Conservation (phyloP, 2,888 invertebrate species). For the Corythucha ciliata region DNA sequence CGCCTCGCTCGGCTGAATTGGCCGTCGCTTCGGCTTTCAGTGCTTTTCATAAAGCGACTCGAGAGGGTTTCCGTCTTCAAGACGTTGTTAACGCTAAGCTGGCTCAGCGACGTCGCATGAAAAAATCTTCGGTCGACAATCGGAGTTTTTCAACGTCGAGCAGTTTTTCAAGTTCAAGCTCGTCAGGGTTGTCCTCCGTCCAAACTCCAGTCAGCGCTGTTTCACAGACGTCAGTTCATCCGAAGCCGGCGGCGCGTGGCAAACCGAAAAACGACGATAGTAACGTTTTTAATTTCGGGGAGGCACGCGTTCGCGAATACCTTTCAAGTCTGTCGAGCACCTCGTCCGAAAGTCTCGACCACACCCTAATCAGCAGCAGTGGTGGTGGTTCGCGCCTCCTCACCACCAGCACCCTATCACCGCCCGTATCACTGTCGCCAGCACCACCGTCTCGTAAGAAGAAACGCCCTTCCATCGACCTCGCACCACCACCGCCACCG, state of each 20-base stretch:
- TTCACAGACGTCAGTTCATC: constrained; percentile 15
- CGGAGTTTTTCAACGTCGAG: constrained; percentile 44
- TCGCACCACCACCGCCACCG: constrained; percentile 2
- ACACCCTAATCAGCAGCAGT: constrained; percentile 7
- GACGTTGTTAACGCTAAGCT: constrained; percentile 62
- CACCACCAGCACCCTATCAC: constrained; percentile 3
- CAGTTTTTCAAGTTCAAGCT: constrained; percentile 43
- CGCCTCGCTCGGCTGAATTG: constrained; percentile 45
- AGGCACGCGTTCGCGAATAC: constrained; percentile 46
- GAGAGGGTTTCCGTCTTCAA: constrained; percentile 62
- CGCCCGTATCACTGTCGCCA: constrained; percentile 1
- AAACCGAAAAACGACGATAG: constrained; percentile 40
- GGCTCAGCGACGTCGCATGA: constrained; percentile 57
- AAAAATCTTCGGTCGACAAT: constrained; percentile 45
- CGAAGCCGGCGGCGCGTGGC: constrained; percentile 26
- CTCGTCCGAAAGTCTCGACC: constrained; percentile 36
- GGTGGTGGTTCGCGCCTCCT: not conserved
- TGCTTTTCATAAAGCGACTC: constrained; percentile 58
- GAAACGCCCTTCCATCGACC: too few relatives aligned
- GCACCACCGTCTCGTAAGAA: constrained; percentile 15
- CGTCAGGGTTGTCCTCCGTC: constrained; percentile 39
- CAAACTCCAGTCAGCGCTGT: constrained; percentile 35
- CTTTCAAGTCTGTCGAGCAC: constrained; percentile 45
- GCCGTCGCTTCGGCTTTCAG: constrained; percentile 54
- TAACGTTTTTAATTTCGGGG: constrained; percentile 44